phyloP scores from a whole-genome alignment of 2,797 vertebrate genomes.

The Gymnoscopelus braueri region DNA sequence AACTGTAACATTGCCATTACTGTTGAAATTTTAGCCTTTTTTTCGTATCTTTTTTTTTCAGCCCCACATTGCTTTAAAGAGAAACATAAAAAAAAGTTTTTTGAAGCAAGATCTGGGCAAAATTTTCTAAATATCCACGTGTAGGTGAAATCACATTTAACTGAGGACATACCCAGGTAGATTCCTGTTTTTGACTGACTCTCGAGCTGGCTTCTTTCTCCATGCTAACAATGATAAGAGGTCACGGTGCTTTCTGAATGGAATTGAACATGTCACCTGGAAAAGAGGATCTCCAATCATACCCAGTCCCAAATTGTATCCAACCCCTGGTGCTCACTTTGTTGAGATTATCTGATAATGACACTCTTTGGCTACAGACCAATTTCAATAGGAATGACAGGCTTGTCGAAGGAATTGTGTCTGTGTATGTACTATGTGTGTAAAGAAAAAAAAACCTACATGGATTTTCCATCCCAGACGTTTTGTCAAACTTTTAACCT shows the following conservation, averaged over 20 bases:
- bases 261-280: slow-evolving; percentile 60
- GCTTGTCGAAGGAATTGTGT: slow-evolving; percentile 79
- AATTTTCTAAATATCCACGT: slow-evolving; percentile 75
- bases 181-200: slow-evolving; percentile 69
- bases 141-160: slow-evolving; percentile 58
- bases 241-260: slow-evolving; percentile 77
- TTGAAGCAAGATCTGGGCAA: slow-evolving; percentile 77
- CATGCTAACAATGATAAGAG: slow-evolving; percentile 58
- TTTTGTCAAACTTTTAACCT: slow-evolving; percentile 86
- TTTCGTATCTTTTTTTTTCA: slow-evolving; percentile 83
- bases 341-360: slow-evolving; percentile 84
- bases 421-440: slow-evolving; percentile 54
- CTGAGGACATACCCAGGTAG: slow-evolving; percentile 82
- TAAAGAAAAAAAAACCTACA: slow-evolving; percentile 20
- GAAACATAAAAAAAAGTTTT: slow-evolving; percentile 79
- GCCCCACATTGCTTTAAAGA: slow-evolving; percentile 87
- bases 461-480: slow-evolving; percentile 75
- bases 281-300: slow-evolving; percentile 66
- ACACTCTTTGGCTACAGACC: slow-evolving; percentile 87
- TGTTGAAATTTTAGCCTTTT: slow-evolving; percentile 88
- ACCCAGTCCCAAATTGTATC: slow-evolving; percentile 44
- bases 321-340: slow-evolving; percentile 87
- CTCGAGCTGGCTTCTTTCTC: slow-evolving; percentile 61
- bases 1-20: slow-evolving; percentile 93
- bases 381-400: slow-evolving; percentile 91